Base-by-base conservation (phyloP, 1,140 invertebrate genomes). In the Ceratosolen fusciceps region DNA sequence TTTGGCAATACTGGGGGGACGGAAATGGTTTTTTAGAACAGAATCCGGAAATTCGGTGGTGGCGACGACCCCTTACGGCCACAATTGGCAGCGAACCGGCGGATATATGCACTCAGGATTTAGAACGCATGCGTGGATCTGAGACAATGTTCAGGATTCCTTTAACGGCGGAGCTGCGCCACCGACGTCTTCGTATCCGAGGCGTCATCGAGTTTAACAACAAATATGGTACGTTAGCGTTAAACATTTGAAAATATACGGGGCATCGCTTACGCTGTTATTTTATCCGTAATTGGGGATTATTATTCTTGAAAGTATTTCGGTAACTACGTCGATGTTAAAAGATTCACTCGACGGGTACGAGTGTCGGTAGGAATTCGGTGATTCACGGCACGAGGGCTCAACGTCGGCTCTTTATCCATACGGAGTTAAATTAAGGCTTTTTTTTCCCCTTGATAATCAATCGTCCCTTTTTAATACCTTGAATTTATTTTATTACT, bases 221-320 rank as follows among this genome's bases (percentile, higher is more conserved):
- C 60, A 24, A 75, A 58, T 16, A 80, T 80, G 78, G 78, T 80
- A 80, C 14, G 78, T 80, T n/a, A 8, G 24, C 19, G 19, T 10
- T 34, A 21, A 34, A 49, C 10, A 43, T 24, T n/a, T 56, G 60
- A 75, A 80, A 80, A 80, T 75, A 80, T n/a, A 60, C 2, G 5
- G 12, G 16, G 5, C 7, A 56, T 75, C 16, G 29, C 24, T 2
- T 16, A 26, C 0, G 10, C 9, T 2, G 49, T 54, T 71, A 14
- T 2, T n/a, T 73, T 34, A 16, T 72, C 10, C 21, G 24, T 74
- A 10, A 14, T 60, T 79, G 7, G 0, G 16, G 49, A 29, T 58
- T 31, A 43, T 74, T 75, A 49, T 80, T 56, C 9, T 47, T 3
- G 21, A 37, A 70, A 26, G 68, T 58, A 16, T 9, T 1, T 72